Base-by-base conservation (phyloP, 2,888 invertebrate genomes). In the Lutraria lutraria region DNA sequence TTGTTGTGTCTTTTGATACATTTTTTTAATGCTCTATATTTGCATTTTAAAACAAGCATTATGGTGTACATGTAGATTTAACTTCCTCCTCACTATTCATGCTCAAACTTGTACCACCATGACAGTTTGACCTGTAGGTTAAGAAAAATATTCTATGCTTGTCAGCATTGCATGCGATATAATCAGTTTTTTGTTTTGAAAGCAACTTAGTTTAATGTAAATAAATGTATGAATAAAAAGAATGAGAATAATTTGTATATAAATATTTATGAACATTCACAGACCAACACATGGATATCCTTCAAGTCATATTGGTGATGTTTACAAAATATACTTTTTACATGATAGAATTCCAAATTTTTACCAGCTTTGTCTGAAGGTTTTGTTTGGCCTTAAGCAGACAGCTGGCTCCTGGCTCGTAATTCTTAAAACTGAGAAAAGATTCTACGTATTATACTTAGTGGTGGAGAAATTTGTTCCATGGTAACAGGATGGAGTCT, bases 251-350 rank as follows among this genome's bases (percentile, higher is more conserved):
- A 82, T 43, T 81, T 86, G 68, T 81, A 63, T 29, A 82, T 82
- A 87, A 87, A 87, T 87, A 87, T 87, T 87, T 87, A 82, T 85
- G 54, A 87, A 87, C 81, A 60, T 25, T 31, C 25, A 86, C 52
- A 53, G 82, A 68, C 76, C 8, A 82, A 29, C 82, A 82, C 72
- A 87, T 83, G 87, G 82, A 68, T 82, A 76, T 81, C 72, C 52
- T 53, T 76, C 29, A 76, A 84, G n/a, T 52, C 81, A 16, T 25
- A 21, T 19, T 52, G 25, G 53, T n/a, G 12, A 53, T 81, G 52
- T 68, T 68, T 68, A 68, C 63, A 68, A 68, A n/a, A 68, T 25
- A 25, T 68, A 68, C 6, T 13, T 68, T 68, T 68, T n/a, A 12
- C n/a, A 25, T 68, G n/a, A 68, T 68, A 25, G 63, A 68, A 68